These are phyloP conservation scores for Agelaius tricolor DNA, from an alignment of 2,113 vertebrate genomes.

Conservation along the genomic window DNA sequence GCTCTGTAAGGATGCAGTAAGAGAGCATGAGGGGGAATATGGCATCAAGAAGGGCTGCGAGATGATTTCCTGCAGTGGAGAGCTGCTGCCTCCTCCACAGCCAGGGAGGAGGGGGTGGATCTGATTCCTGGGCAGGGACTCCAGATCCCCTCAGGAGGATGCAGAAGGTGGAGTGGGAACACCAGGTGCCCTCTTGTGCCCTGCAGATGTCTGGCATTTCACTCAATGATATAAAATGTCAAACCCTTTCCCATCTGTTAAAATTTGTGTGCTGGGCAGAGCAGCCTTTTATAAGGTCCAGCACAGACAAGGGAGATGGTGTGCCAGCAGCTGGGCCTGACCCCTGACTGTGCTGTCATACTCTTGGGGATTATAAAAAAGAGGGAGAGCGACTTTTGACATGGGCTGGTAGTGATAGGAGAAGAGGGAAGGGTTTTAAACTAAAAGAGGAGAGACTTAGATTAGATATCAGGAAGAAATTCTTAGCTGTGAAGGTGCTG, in stretches of 20 bases:
- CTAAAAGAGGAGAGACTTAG: background rate
- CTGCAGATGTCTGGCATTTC: background rate
- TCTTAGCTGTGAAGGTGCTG: background rate
- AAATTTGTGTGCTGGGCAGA: background rate
- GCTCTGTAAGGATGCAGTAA: background rate
- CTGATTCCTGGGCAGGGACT: fast-evolving
- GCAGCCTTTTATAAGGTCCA: background rate
- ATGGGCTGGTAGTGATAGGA: background rate
- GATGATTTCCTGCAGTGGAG: background rate
- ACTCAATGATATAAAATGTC: background rate
- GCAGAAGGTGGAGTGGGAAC: background rate
- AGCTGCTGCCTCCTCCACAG: background rate
- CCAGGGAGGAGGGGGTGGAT: fast-evolving
- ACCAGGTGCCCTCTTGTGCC: background rate
- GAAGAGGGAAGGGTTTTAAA: background rate
- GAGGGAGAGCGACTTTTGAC: fast-evolving
- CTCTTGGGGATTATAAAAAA: background rate
- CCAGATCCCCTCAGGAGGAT: fast-evolving
- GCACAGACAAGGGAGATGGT: background rate
- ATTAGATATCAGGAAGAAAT: background rate
- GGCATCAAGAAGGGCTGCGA: background rate
- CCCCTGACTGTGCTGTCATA: background rate
- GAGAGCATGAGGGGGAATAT: background rate
- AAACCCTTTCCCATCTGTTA: background rate
- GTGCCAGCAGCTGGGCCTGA: background rate